A percentile compares a stretch with the other conserved stretches of the same genome.
Conservation (phyloP, 2,113 vertebrate genomes). For the Colossoma macropomum region DNA sequence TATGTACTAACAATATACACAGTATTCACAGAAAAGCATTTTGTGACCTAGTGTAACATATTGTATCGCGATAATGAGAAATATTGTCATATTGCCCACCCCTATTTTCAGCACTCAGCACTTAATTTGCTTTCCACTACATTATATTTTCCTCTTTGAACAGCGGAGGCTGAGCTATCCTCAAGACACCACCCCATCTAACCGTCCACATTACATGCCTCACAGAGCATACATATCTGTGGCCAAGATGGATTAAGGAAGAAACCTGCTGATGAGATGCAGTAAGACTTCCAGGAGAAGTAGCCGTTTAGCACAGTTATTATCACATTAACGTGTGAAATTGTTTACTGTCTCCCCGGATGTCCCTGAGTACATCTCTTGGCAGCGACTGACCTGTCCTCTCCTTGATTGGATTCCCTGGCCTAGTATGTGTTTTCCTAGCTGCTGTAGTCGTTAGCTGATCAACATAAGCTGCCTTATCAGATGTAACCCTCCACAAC, state of each 20-base stretch:
- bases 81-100: too few relatives aligned
- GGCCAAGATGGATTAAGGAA: constrained; percentile 13
- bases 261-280: constrained; percentile 22
- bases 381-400: constrained; percentile 22
- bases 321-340: constrained; percentile 28
- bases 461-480: constrained; percentile 33
- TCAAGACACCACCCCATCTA: background rate
- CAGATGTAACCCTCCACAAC: constrained; percentile 15
- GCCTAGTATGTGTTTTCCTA: constrained; percentile 32
- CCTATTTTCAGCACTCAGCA: background rate
- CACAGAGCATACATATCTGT: constrained; percentile 26
- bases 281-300: constrained; percentile 18
- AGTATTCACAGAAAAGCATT: too few relatives aligned
- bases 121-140: background rate
- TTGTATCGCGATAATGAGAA: too few relatives aligned
- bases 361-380: constrained; percentile 30
- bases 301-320: constrained; percentile 31
- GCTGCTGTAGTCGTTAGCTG: constrained; percentile 7
- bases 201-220: constrained; percentile 21
- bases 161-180: background rate
- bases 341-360: constrained; percentile 7
- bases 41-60: too few relatives aligned
- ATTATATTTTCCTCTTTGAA: background rate
- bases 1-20: too few relatives aligned
- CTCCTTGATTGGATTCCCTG: constrained; percentile 17